These are phyloP conservation scores for Heliothis peltigera DNA, from an alignment of 2,888 invertebrate species.

Conservation along the genomic window DNA sequence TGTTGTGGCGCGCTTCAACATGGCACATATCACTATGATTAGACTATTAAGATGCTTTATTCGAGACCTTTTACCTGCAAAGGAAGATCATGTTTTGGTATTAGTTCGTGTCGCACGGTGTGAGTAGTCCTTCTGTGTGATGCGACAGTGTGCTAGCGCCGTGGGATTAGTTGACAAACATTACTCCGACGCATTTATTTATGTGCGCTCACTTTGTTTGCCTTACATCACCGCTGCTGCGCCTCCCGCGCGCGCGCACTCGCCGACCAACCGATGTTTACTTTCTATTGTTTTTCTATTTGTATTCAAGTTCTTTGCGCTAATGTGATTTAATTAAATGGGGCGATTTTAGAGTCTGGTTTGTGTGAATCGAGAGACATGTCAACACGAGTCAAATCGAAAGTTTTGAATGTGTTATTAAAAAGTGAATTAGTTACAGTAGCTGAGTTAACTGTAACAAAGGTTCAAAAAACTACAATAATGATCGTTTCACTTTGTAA, in stretches of 20 bases:
- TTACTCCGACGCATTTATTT: slow-evolving; percentile 53
- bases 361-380: no score
- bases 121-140: slow-evolving; percentile 21
- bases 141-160: background rate
- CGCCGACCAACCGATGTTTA: slow-evolving; percentile 20
- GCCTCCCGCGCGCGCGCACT: slow-evolving; percentile 3
- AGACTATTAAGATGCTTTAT: background rate
- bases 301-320: slow-evolving; percentile 3
- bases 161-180: slow-evolving; percentile 62
- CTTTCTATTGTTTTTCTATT: slow-evolving; percentile 24
- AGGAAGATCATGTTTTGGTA: background rate
- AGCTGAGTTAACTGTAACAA: no score
- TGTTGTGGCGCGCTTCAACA: no score
- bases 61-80: no score
- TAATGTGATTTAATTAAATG: slow-evolving; percentile 10
- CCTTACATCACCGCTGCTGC: slow-evolving; percentile 49
- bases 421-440: no score
- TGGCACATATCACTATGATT: no score
- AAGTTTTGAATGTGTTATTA: no score
- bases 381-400: no score
- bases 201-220: slow-evolving; percentile 51
- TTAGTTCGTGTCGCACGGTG: background rate
- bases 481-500: no score
- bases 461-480: no score
- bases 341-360: background rate